Conservation (phyloP, 1,140 invertebrate species). For the Wasmannia auropunctata region DNA sequence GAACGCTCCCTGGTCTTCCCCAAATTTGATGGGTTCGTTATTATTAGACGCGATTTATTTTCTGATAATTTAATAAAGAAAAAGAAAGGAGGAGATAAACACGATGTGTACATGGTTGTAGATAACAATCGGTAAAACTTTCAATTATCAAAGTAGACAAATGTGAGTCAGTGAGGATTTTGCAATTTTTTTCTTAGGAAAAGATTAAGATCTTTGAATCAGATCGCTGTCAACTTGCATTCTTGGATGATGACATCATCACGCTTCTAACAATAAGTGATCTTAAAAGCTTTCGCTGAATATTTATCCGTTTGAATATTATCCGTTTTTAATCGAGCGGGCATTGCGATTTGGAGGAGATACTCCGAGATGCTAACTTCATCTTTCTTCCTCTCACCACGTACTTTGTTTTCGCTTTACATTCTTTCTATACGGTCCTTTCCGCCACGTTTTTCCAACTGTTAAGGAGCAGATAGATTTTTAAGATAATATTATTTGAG, state of each 20-base stretch:
- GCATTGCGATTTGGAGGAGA: not conserved
- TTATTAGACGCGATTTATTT: not conserved
- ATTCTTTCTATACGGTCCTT: not conserved
- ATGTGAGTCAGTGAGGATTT: not conserved
- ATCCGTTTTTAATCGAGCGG: not conserved
- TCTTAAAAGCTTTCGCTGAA: not conserved
- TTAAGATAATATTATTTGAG: not conserved
- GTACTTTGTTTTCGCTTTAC: not conserved
- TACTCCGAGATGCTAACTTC: too few species aligned
- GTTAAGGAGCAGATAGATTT: not conserved
- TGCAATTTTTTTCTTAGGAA: not conserved
- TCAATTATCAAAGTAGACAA: not conserved
- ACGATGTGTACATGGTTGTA: not conserved
- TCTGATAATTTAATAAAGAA: not conserved
- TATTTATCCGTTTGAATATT: not conserved
- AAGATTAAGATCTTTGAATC: not conserved
- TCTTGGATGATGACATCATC: not conserved
- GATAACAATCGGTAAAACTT: not conserved
- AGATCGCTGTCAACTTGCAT: not conserved
- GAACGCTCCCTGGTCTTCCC: not conserved
- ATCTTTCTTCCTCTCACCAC: not conserved
- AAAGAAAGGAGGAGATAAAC: not conserved
- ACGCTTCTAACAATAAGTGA: not conserved
- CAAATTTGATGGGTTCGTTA: not conserved
- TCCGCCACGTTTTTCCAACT: not conserved